These are phyloP conservation scores for Agrochola circellaris DNA, from an alignment of 2,888 invertebrate species.

Conservation along the genomic window DNA sequence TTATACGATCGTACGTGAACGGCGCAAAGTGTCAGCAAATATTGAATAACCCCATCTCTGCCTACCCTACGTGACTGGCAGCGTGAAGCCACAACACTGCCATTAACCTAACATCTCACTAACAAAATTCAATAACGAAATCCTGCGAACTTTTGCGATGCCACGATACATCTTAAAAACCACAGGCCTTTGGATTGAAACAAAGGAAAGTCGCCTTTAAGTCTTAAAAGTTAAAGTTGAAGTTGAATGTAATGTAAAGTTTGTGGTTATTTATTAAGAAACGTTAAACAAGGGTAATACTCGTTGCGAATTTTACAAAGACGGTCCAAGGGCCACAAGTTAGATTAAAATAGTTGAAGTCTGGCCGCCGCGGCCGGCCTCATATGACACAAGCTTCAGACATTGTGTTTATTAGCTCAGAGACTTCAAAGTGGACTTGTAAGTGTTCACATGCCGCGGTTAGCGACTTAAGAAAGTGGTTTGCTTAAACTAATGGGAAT, in stretches of 20 bases:
- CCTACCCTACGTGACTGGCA: constrained; percentile 53
- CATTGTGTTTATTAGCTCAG: constrained; percentile 67
- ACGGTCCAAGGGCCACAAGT: constrained; percentile 76
- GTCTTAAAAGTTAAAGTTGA: constrained; percentile 37
- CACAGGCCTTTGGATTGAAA: constrained; percentile 37
- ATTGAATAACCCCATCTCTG: constrained; percentile 49
- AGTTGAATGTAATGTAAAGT: constrained; percentile 41
- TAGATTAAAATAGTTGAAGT: constrained; percentile 86
- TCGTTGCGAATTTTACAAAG: constrained; percentile 80
- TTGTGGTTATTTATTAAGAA: constrained; percentile 82
- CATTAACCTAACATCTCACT: constrained; percentile 73
- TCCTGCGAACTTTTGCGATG: constrained; percentile 72
- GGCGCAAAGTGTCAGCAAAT: constrained; percentile 42
- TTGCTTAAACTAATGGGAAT: constrained; percentile 42
- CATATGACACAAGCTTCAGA: constrained; percentile 69
- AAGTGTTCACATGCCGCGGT: constrained; percentile 38
- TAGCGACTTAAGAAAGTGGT: constrained; percentile 19
- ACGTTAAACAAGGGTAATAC: constrained; percentile 75
- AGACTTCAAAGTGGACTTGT: constrained; percentile 45
- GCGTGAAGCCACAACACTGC: constrained; percentile 59
- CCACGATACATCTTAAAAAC: constrained; percentile 62
- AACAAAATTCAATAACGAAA: constrained; percentile 81
- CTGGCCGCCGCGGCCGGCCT: constrained; percentile 64
- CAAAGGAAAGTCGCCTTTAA: constrained; percentile 56
- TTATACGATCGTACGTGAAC: constrained; percentile 33